Conservation (phyloP, 2,797 vertebrate genomes). For the Acanthornis magna region DNA sequence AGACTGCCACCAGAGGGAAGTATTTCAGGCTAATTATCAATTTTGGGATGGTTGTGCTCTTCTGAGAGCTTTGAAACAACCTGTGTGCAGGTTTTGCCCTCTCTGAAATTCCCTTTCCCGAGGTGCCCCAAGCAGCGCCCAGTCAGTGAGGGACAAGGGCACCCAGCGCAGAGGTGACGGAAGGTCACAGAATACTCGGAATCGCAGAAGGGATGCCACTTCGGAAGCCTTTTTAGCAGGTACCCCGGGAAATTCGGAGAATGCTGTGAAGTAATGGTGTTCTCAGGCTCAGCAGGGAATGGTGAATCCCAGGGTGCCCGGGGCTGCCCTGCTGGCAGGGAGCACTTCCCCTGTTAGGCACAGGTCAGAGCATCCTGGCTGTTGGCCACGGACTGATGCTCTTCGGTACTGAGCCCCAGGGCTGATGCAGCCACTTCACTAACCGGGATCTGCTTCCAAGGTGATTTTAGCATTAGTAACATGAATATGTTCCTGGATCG, state of each 20-base stretch:
- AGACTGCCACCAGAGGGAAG: fast-evolving
- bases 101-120: fast-evolving
- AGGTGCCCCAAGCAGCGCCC: neutral
- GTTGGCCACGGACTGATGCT: neutral
- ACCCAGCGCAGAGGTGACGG: fast-evolving
- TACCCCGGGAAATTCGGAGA: neutral
- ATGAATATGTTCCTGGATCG: fast-evolving
- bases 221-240: neutral
- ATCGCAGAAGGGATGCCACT: fast-evolving
- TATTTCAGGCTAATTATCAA: neutral
- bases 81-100: neutral
- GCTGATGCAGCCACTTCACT: neutral
- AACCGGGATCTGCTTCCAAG: neutral
- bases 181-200: too few relatives aligned
- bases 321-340: neutral
- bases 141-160: fast-evolving
- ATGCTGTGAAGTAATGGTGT: neutral
- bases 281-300: neutral
- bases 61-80: neutral
- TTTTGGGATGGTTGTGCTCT: too few relatives aligned
- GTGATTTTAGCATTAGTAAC: neutral
- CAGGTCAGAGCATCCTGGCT: neutral
- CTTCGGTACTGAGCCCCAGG: neutral
- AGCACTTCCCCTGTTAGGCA: neutral
- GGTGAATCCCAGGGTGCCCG: neutral